Evolutionary conservation across 2,888 invertebrate species (phyloP), one percentile per base, ranked within the genome.

Genomic region (Aleiodes alternator): DNA sequence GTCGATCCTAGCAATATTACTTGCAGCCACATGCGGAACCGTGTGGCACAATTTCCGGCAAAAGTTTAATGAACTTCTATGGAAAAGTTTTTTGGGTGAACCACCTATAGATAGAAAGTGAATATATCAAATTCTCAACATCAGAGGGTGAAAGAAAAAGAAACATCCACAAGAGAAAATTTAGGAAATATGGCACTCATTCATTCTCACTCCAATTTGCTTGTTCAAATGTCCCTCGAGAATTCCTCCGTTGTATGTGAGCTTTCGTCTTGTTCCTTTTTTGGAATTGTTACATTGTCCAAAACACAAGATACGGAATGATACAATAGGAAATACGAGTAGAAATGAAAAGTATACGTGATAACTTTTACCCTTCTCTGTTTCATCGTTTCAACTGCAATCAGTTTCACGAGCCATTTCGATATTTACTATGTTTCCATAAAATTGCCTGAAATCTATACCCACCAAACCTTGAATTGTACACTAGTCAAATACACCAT

Each of bases 1-100:
- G 68, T 68, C 53, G 66, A 68, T 68, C 66, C 66, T 48, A 5
- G 51, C 51, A 68, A 68, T 68, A 68, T 68, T 23, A 68, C 68
- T 31, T 53, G 68, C 11, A 23, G 23, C 50, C 23, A 50, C 48
- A 50, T 68, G 43, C 48, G 5, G 9, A 29, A 48, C 11, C 31
- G 23, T 43, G 43, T 43, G 43, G 9, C 43, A 43, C 9, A 29
- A 68, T 68, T 51, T 29, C 31, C 31, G 59, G 8, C 4, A 6
- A 5, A 51, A 51, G 68, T 68, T 68, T 51, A 53, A 51, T 51
- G 51, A 68, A 68, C 68, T 68, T 68, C 23, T 43, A 3, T n/a
- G 38, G 64, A 48, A 23, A 64, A 23, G 23, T n/a, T 8, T 11
- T 31, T 59, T n/a, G 34, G 34, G 0, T 43, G 11, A 7, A 38